These are phyloP conservation scores for Campylomormyrus numenius DNA, from an alignment of 2,113 vertebrate species.

Conservation along the genomic window DNA sequence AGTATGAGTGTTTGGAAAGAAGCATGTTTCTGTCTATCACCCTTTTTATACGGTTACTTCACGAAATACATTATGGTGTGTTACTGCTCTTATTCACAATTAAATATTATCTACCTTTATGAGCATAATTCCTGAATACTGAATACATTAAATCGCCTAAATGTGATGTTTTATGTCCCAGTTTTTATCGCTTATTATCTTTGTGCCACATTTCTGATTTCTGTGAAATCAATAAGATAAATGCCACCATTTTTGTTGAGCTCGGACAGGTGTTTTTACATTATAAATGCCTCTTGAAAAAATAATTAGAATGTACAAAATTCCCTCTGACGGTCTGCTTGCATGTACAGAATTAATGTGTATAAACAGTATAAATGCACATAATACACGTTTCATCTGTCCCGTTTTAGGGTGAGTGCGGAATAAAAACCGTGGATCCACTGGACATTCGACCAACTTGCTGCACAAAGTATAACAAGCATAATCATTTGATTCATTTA, in stretches of 20 bases:
- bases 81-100: neutral
- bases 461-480: neutral
- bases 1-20: slow-evolving; percentile 14
- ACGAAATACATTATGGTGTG: neutral
- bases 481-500: neutral
- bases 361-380: neutral
- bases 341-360: neutral
- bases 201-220: neutral
- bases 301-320: neutral
- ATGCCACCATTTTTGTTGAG: neutral
- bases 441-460: neutral
- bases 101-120: neutral
- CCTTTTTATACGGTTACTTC: neutral
- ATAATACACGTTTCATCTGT: neutral
- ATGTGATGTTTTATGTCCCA: neutral
- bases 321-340: neutral
- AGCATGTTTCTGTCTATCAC: neutral
- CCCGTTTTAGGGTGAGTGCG: neutral
- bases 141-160: neutral
- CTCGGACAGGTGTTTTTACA: neutral
- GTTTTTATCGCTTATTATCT: neutral
- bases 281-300: neutral
- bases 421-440: neutral
- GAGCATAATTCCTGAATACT: neutral
- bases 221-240: neutral